Conservation (phyloP, 2,113 vertebrate species). For the Tamias sibiricus region DNA sequence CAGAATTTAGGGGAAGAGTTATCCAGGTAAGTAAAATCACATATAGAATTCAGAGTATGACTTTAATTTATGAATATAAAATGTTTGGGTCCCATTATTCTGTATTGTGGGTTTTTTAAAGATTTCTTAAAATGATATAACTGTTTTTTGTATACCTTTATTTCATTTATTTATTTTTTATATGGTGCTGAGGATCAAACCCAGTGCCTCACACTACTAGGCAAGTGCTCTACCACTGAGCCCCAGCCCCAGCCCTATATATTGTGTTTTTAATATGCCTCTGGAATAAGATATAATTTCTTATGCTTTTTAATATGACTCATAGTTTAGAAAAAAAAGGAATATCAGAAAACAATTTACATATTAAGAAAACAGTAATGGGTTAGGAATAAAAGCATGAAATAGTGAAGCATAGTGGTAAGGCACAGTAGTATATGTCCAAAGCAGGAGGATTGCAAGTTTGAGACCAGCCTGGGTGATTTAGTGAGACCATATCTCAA, state of each 20-base stretch:
- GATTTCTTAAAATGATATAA: no score
- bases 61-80: slow-evolving; percentile 60
- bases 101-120: neutral
- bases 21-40: slow-evolving; percentile 81
- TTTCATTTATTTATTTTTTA: no score
- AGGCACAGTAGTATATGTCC: no score
- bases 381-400: neutral
- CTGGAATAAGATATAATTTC: slow-evolving; percentile 46
- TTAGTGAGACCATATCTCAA: no score
- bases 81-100: slow-evolving; percentile 44
- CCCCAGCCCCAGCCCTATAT: neutral
- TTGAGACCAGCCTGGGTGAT: no score
- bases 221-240: no score
- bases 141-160: no score
- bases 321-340: slow-evolving; percentile 17
- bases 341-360: slow-evolving; percentile 1
- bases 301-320: slow-evolving; percentile 30
- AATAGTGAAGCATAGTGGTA: no score
- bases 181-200: no score
- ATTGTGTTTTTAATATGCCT: slow-evolving; percentile 4
- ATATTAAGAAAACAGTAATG: slow-evolving; percentile 14
- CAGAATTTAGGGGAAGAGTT: slow-evolving; percentile 86
- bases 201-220: no score
- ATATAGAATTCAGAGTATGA: slow-evolving; percentile 30
- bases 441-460: no score